Evolutionary conservation across 2,797 vertebrate genomes (phyloP), one percentile per base, ranked within the genome.

Genomic region (Lepilemur ruficaudatus): DNA sequence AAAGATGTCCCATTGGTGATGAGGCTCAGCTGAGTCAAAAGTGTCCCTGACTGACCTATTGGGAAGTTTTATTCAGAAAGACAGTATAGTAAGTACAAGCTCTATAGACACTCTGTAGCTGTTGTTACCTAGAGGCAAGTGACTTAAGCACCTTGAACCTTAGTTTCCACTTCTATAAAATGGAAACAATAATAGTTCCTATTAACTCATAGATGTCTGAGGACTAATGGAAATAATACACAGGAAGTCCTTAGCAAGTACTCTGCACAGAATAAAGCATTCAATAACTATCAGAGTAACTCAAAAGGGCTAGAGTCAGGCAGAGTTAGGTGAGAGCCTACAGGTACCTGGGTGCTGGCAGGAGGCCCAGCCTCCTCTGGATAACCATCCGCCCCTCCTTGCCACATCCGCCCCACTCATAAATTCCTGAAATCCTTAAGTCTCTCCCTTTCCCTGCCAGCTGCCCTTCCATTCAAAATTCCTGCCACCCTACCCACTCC

Each of bases 381-480:
- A 63, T 52, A 84, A 35, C 35, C 41, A 20, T 10, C 50, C 50
- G 75, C 50, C 79, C 59, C 38, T 84, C 69, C 75, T 89, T 67
- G 88, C 61, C 70, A 92, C n/a, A 78, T 63, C 93, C 38, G 50
- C 89, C 89, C 86, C 92, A 97, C 89, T 57, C 7, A 3, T 50
- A 89, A 93, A 97, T 97, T 97, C 93, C 89, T 95, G 85, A 97
- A 94, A 89, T 93, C 96, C 93, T 95, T 91, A 17, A n/a, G 85
- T 83, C 86, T 38, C 93, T 97, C 93, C 89, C 67, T 91, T 88
- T 61, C 20, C 72, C 1, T 1, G 14, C 69, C 95, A 93, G 78
- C 88, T 95, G 92, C 94, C 83, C 85, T 95, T 30, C 48, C 38
- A 25, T 38, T 48, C 93, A 89, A 83, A 83, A 95, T 57, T 87